Evolutionary conservation across 2,797 vertebrate species (phyloP).

Genomic region (Discoglossus pictus): DNA sequence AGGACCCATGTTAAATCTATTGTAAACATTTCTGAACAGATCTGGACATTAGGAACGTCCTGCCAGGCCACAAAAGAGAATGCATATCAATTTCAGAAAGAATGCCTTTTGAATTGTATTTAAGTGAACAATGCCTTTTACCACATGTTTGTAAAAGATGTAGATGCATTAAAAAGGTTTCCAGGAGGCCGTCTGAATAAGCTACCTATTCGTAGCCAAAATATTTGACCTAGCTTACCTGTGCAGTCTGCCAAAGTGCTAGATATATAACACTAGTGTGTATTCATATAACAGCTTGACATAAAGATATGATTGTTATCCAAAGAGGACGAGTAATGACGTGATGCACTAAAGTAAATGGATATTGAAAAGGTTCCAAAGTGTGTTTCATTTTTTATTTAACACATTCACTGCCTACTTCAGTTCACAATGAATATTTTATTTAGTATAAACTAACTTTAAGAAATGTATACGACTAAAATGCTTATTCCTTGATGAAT

Average conservation of each 20-base stretch:
- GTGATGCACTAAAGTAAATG: slow-evolving; percentile 22
- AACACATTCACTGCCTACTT: slow-evolving; percentile 10
- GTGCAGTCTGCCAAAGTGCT: slow-evolving; percentile 40
- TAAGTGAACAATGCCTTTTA: slow-evolving; percentile 36
- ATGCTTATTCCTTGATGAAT: too few species aligned
- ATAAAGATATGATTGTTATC: slow-evolving; percentile 47
- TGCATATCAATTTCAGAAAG: slow-evolving; percentile 45
- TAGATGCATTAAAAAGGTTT: slow-evolving; percentile 40
- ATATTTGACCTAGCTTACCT: slow-evolving; percentile 45
- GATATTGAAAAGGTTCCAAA: slow-evolving; percentile 6
- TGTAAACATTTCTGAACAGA: slow-evolving; percentile 40
- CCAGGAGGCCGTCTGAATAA: slow-evolving; percentile 41
- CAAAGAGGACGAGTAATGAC: slow-evolving; percentile 30
- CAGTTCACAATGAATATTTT: not conserved
- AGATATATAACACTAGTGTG: slow-evolving; percentile 41
- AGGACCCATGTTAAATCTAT: slow-evolving; percentile 26
- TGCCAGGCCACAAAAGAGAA: slow-evolving; percentile 21
- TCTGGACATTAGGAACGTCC: slow-evolving; percentile 25
- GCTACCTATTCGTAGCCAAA: slow-evolving; percentile 28
- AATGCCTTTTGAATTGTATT: slow-evolving; percentile 42
- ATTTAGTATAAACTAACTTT: too few species aligned
- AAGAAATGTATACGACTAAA: too few species aligned
- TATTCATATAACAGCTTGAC: slow-evolving; percentile 36
- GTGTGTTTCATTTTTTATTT: slow-evolving; percentile 12
- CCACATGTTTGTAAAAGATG: slow-evolving; percentile 23